Conservation (phyloP, 2,888 invertebrate species). For the Tenthredo livida region DNA sequence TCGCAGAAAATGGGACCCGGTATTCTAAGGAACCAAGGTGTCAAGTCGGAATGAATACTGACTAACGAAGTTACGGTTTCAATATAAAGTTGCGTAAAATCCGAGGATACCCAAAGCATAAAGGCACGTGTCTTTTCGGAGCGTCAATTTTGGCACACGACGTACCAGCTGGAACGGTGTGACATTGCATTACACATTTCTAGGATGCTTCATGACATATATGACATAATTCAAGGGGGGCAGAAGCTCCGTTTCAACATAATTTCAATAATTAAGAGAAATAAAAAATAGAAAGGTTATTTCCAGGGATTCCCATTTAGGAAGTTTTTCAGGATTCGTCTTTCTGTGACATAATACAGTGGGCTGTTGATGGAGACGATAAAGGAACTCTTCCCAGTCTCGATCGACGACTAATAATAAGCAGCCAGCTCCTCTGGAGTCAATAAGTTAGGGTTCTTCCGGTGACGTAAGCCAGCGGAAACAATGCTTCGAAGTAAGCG, state of each 20-base stretch:
- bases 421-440: background rate
- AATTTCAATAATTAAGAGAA: too few relatives aligned
- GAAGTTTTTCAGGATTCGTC: background rate
- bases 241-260: background rate
- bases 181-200: background rate
- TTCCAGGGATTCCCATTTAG: background rate
- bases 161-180: background rate
- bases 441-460: conserved; percentile 31
- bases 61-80: conserved; percentile 30
- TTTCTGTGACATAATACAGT: background rate
- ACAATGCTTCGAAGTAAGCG: conserved; percentile 4
- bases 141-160: conserved; percentile 10
- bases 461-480: conserved; percentile 5
- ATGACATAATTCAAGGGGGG: background rate
- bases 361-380: background rate
- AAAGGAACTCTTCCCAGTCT: background rate
- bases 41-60: background rate
- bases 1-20: background rate
- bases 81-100: conserved; percentile 15
- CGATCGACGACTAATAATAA: conserved; percentile 33
- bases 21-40: conserved; percentile 17
- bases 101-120: background rate
- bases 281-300: background rate
- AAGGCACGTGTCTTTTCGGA: conserved; percentile 30
- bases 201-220: background rate